A percentile compares a stretch with the other conserved stretches of the same genome.
Evolutionary conservation across 92 coral and sea anemone species (phyloP).

Genomic region (Montipora capitata): DNA sequence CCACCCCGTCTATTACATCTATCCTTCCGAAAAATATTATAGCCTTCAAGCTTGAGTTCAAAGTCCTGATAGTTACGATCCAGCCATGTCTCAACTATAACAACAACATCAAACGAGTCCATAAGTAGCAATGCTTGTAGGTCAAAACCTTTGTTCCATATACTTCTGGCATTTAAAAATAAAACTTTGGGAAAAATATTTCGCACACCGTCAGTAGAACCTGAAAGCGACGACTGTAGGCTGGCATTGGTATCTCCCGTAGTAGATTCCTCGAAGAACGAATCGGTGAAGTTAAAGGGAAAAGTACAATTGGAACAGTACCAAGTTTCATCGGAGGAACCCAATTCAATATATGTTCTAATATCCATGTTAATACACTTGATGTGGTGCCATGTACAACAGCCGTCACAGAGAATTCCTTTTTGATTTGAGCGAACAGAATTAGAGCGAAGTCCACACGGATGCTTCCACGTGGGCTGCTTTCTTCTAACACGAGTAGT

Average conservation of each 20-base stretch:
- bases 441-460: constrained; percentile 34
- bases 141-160: constrained; percentile 48
- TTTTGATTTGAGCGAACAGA: constrained; percentile 58
- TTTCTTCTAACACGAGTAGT: constrained; percentile 37
- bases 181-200: constrained; percentile 37
- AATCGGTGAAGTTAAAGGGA: constrained; percentile 56
- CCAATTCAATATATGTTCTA: constrained; percentile 27
- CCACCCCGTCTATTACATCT: constrained; percentile 62
- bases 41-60: constrained; percentile 45
- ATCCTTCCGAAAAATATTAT: constrained; percentile 55
- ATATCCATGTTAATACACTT: constrained; percentile 50
- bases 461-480: constrained; percentile 62
- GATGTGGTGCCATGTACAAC: constrained; percentile 54
- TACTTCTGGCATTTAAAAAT: constrained; percentile 59
- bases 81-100: constrained; percentile 59
- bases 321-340: constrained; percentile 58
- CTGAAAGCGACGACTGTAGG: neutral
- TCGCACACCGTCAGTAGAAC: constrained; percentile 20
- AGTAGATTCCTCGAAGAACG: constrained; percentile 60
- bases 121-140: constrained; percentile 49
- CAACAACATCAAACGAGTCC: constrained; percentile 49
- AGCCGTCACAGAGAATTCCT: constrained; percentile 57
- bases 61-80: constrained; percentile 53
- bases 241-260: neutral
- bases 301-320: constrained; percentile 37